A percentile compares a stretch with the other conserved stretches of the same genome.
phyloP scores from a whole-genome alignment of 2,888 invertebrate species.

The Stictocephala bisonia region DNA sequence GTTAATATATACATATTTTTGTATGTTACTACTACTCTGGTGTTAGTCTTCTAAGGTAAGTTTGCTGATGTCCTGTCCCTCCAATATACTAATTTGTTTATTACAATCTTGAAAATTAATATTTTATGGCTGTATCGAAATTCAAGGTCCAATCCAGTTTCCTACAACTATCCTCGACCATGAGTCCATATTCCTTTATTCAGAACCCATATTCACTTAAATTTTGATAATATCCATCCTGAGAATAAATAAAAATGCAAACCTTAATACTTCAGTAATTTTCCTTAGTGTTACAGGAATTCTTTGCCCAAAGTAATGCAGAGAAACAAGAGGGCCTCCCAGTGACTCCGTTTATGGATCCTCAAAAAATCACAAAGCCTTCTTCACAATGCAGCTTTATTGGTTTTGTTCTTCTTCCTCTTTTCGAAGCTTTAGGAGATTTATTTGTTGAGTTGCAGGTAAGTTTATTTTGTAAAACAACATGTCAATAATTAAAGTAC shows the following conservation, averaged over 20 bases:
- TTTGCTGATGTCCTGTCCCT: no score
- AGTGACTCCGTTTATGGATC: slow-evolving; percentile 88
- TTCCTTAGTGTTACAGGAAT: slow-evolving; percentile 69
- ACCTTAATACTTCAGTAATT: slow-evolving; percentile 19
- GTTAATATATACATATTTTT: no score
- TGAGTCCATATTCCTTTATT: background rate
- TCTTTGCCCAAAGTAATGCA: slow-evolving; percentile 83
- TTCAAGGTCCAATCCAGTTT: no score
- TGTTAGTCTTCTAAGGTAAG: no score
- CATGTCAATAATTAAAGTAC: no score
- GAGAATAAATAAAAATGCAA: background rate
- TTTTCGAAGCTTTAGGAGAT: slow-evolving; percentile 82
- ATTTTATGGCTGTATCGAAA: no score
- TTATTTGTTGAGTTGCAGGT: slow-evolving; percentile 80
- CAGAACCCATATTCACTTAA: no score
- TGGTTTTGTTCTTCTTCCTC: slow-evolving; percentile 80
- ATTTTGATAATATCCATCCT: background rate
- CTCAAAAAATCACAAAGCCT: slow-evolving; percentile 85
- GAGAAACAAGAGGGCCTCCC: slow-evolving; percentile 85
- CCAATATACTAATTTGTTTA: no score
- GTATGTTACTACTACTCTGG: no score
- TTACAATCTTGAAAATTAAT: no score
- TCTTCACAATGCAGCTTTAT: slow-evolving; percentile 88
- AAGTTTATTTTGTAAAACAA: slow-evolving; percentile 51
- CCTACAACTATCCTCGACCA: background rate